phyloP scores from a whole-genome alignment of 2,888 invertebrate species.

The Gasteruption jaculator region DNA sequence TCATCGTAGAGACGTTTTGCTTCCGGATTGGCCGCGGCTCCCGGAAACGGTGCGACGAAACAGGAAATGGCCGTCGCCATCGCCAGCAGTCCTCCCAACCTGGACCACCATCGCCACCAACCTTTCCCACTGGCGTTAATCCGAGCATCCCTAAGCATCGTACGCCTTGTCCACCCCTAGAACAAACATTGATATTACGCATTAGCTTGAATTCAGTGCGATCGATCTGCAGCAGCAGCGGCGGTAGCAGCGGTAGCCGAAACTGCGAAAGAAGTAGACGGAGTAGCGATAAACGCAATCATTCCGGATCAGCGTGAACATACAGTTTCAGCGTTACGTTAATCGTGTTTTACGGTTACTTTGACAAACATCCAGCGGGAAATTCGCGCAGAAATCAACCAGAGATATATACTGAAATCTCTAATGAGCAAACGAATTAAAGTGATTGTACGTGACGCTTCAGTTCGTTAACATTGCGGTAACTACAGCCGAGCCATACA shows the following conservation, averaged over 20 bases:
- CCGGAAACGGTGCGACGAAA: conserved; percentile 46
- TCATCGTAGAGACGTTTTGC: conserved; percentile 94
- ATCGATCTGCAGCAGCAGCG: conserved; percentile 2
- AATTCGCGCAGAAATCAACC: no score
- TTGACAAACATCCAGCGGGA: conserved; percentile 27
- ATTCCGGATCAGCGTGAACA: conserved; percentile 16
- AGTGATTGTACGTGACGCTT: no score
- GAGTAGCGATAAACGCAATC: conserved; percentile 10
- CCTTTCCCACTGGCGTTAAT: conserved; percentile 49
- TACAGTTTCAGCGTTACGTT: conserved; percentile 23
- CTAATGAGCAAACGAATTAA: conserved; percentile 7
- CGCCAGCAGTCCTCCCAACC: conserved; percentile 60
- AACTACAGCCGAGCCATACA: no score
- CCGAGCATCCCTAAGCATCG: conserved; percentile 65
- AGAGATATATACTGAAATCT: no score
- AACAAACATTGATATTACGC: conserved; percentile 33
- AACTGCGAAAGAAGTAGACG: background rate
- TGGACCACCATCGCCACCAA: conserved; percentile 40
- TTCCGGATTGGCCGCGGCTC: conserved; percentile 81
- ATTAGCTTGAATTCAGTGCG: no score
- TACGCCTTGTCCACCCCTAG: conserved; percentile 81
- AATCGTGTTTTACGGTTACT: conserved; percentile 34
- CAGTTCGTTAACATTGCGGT: no score
- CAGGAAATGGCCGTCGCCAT: conserved; percentile 64
- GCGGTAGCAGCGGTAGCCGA: conserved; percentile 7